These are phyloP conservation scores for Pelusios castaneus DNA, from an alignment of 2,113 vertebrate species.

Conservation along the genomic window DNA sequence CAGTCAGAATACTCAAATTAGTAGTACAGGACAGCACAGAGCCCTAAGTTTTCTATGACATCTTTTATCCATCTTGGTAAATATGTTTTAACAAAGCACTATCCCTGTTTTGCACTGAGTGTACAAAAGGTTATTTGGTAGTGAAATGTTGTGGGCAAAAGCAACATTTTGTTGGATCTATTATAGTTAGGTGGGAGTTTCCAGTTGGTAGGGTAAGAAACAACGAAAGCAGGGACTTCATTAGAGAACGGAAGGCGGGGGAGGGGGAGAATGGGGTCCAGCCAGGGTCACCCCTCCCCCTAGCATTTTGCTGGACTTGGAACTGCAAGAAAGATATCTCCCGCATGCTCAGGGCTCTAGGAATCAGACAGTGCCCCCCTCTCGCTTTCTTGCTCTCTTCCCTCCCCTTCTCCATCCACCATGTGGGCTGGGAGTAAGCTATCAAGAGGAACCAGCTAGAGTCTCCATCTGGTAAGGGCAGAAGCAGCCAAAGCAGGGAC, in stretches of 20 bases:
- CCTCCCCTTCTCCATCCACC: not conserved
- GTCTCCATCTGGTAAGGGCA: not conserved
- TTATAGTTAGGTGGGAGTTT: not conserved
- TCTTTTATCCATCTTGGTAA: not conserved
- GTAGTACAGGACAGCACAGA: not conserved
- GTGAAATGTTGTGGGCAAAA: not conserved
- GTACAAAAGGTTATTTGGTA: not conserved
- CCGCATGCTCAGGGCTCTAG: not conserved
- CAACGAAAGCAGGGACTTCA: not conserved
- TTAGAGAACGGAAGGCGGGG: not conserved
- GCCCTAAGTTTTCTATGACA: not conserved
- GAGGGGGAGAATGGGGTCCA: not conserved
- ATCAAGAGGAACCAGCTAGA: not conserved
- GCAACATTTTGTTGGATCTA: not conserved
- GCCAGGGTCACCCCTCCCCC: not conserved
- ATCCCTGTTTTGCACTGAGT: not conserved
- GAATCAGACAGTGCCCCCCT: not conserved
- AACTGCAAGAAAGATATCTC: not conserved
- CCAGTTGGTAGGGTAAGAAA: not conserved
- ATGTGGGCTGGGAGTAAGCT: not conserved
- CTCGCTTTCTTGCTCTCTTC: not conserved
- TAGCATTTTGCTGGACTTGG: not conserved
- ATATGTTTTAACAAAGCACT: not conserved
- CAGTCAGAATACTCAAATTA: not conserved
- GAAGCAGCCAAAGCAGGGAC: not conserved